A percentile compares a stretch with the other conserved stretches of the same genome.
phyloP scores from a whole-genome alignment of 2,797 vertebrate species.

The Rhabdophis nuchalis region DNA sequence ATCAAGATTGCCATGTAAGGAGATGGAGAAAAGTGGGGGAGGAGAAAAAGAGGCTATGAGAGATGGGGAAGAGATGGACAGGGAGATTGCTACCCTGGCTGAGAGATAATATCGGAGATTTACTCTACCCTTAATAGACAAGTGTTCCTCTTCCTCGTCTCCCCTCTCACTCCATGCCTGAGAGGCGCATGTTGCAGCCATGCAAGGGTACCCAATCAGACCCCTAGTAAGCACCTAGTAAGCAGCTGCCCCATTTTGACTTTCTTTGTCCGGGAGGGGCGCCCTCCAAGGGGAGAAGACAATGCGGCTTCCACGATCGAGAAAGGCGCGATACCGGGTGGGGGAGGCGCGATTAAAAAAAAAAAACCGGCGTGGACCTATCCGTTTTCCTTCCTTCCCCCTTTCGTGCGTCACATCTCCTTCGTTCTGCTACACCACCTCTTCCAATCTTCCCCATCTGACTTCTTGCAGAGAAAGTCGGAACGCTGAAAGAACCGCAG shows the following conservation, averaged over 20 bases:
- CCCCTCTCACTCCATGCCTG: background rate
- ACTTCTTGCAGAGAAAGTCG: background rate
- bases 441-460: background rate
- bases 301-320: background rate
- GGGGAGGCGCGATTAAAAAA: background rate
- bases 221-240: background rate
- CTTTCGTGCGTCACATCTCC: background rate
- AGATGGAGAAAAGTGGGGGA: background rate
- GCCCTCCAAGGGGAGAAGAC: background rate
- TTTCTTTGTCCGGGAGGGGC: background rate
- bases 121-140: background rate
- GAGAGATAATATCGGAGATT: background rate
- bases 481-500: background rate
- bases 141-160: background rate
- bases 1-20: slow-evolving; percentile 21
- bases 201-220: too few relatives aligned
- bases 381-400: background rate
- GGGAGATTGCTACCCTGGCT: background rate
- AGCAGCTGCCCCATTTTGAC: background rate
- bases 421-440: background rate
- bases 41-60: background rate
- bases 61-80: background rate
- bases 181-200: background rate
- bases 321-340: background rate
- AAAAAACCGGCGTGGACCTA: background rate